These are phyloP conservation scores for Siphlonurus alternatus DNA, from an alignment of 2,888 invertebrate species.

Conservation along the genomic window DNA sequence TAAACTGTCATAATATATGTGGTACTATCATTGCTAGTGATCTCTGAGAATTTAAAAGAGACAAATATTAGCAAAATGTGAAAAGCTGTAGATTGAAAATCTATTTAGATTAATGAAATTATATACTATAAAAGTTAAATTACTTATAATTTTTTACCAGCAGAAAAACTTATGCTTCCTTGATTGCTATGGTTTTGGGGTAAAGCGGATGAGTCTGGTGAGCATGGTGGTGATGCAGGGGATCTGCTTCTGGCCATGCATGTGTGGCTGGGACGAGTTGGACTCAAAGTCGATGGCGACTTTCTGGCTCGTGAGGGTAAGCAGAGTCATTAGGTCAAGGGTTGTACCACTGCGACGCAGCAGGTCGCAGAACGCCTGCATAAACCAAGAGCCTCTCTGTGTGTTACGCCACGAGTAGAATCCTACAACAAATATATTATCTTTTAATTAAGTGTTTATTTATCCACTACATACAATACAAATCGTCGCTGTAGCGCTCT, in stretches of 20 bases:
- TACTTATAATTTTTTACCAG: too few species aligned
- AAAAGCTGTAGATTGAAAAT: too few species aligned
- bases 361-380: conserved; percentile 78
- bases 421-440: conserved; percentile 35
- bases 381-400: conserved; percentile 89
- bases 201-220: conserved; percentile 61
- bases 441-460: conserved; percentile 3
- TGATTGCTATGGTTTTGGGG: conserved; percentile 16
- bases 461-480: conserved; percentile 3
- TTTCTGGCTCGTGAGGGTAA: conserved; percentile 69
- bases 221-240: conserved; percentile 85
- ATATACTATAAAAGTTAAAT: too few species aligned
- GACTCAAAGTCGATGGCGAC: conserved; percentile 88
- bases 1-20: too few species aligned
- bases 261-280: conserved; percentile 54
- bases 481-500: neutral
- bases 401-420: conserved; percentile 92
- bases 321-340: conserved; percentile 64
- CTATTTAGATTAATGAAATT: too few species aligned
- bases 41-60: too few species aligned
- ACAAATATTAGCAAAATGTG: too few species aligned
- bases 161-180: neutral
- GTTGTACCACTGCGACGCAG: conserved; percentile 52
- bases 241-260: conserved; percentile 87
- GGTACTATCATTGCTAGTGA: too few species aligned